Percentiles rank a stretch among this genome's conserved stretches.
Conservation (phyloP, 2,888 invertebrate species). For the Apeira syringaria region DNA sequence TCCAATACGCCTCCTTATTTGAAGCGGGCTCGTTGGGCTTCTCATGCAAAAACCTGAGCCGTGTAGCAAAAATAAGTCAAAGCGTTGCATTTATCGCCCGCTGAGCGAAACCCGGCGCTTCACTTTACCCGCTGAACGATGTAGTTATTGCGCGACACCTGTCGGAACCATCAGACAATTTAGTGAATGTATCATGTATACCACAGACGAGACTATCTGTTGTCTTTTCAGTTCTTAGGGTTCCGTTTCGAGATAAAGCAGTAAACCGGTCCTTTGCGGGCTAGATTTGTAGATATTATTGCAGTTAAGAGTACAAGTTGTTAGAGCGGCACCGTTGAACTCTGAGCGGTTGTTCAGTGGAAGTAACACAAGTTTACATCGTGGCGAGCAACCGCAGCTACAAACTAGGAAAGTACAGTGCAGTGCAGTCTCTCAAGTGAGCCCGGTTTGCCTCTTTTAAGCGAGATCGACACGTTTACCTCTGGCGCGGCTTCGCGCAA, state of each 20-base stretch:
- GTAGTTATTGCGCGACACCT: slow-evolving; percentile 36
- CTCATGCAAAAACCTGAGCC: slow-evolving; percentile 54
- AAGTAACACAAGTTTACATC: slow-evolving; percentile 52
- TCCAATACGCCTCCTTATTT: slow-evolving; percentile 55
- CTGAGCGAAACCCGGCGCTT: slow-evolving; percentile 50
- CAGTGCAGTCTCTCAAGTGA: slow-evolving; percentile 50
- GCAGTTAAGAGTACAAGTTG: slow-evolving; percentile 32
- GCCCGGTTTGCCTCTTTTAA: slow-evolving; percentile 53
- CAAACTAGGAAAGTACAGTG: slow-evolving; percentile 45
- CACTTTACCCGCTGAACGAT: slow-evolving; percentile 40
- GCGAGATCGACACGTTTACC: slow-evolving; percentile 64
- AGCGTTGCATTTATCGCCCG: slow-evolving; percentile 51
- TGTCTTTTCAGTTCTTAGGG: slow-evolving; percentile 14
- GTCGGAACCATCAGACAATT: slow-evolving; percentile 37
- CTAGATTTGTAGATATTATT: slow-evolving; percentile 29
- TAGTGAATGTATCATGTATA: slow-evolving; percentile 16
- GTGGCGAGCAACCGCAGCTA: slow-evolving; percentile 39
- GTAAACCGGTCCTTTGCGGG: slow-evolving; percentile 21
- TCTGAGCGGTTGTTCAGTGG: slow-evolving; percentile 42
- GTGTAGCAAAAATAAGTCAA: slow-evolving; percentile 50
- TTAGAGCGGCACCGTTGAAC: slow-evolving; percentile 31
- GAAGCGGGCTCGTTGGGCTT: slow-evolving; percentile 50
- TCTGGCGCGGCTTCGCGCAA: slow-evolving; percentile 60
- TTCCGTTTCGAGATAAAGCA: slow-evolving; percentile 20
- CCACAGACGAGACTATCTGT: too few relatives aligned